Evolutionary conservation across 2,888 invertebrate genomes (phyloP).

Genomic region (Napeogenes inachia): DNA sequence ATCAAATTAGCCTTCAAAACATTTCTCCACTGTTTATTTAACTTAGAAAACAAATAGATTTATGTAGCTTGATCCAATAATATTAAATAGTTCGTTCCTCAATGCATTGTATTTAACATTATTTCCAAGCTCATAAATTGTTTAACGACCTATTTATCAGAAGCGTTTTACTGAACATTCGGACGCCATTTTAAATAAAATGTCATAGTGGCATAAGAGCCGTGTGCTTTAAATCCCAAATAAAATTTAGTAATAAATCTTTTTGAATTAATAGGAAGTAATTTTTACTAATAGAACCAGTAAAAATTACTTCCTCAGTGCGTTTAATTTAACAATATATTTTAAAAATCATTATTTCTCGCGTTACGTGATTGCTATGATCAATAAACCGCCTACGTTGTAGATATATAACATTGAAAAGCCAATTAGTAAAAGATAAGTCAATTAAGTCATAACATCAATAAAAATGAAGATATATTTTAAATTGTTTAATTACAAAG

Average conservation of each 20-base stretch:
- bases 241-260: not conserved
- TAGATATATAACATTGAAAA: not conserved
- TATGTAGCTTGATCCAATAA: not conserved
- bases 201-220: not conserved
- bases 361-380: no score
- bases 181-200: slow-evolving; percentile 5
- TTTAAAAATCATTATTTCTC: no score
- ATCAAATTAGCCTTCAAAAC: no score
- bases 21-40: no score
- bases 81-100: not conserved
- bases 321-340: no score
- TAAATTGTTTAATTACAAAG: not conserved
- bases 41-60: not conserved
- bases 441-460: slow-evolving; percentile 4
- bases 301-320: no score
- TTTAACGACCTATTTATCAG: slow-evolving; percentile 8
- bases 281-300: no score
- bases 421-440: not conserved
- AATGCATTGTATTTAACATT: not conserved
- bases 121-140: slow-evolving; percentile 10
- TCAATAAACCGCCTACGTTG: no score
- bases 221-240: not conserved
- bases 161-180: not conserved
- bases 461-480: not conserved
- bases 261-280: not conserved